A percentile compares a stretch with the other conserved stretches of the same genome.
phyloP scores from a whole-genome alignment of 2,113 vertebrate genomes.

The Charadrius vociferus region DNA sequence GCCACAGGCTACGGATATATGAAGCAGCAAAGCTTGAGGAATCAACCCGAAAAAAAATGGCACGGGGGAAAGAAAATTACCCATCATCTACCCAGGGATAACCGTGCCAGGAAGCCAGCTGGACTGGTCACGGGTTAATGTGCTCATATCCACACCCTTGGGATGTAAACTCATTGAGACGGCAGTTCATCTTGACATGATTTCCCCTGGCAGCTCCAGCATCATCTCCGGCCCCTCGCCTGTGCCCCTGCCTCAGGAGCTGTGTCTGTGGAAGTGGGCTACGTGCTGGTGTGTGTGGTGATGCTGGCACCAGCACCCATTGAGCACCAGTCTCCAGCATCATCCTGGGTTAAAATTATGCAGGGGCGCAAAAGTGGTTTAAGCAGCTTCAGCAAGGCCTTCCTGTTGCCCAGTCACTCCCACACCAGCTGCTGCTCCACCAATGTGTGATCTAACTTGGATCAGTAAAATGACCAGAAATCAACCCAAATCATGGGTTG shows the following conservation, averaged over 20 bases:
- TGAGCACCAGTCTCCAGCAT: not conserved
- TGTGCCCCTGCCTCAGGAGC: fast-evolving
- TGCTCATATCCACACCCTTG: not conserved
- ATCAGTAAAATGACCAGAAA: not conserved
- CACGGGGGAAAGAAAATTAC: not conserved
- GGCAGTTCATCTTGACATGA: fast-evolving
- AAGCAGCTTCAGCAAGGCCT: not conserved
- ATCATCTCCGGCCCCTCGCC: fast-evolving
- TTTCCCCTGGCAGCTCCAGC: not conserved
- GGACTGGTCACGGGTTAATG: not conserved
- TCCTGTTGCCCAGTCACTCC: fast-evolving
- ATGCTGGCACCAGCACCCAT: not conserved
- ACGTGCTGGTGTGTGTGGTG: fast-evolving
- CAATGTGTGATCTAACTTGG: not conserved
- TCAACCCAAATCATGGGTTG: not conserved
- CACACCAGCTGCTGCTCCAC: not conserved
- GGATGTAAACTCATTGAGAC: not conserved
- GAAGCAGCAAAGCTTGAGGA: not conserved
- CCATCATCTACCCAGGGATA: not conserved
- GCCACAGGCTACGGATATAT: not conserved
- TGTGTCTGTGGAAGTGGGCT: not conserved
- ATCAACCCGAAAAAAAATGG: not conserved
- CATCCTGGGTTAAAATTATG: not conserved
- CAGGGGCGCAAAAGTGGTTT: not conserved
- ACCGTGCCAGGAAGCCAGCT: not conserved